Base-by-base conservation (phyloP, 2,888 invertebrate species). In the Drosophila niveifrons region DNA sequence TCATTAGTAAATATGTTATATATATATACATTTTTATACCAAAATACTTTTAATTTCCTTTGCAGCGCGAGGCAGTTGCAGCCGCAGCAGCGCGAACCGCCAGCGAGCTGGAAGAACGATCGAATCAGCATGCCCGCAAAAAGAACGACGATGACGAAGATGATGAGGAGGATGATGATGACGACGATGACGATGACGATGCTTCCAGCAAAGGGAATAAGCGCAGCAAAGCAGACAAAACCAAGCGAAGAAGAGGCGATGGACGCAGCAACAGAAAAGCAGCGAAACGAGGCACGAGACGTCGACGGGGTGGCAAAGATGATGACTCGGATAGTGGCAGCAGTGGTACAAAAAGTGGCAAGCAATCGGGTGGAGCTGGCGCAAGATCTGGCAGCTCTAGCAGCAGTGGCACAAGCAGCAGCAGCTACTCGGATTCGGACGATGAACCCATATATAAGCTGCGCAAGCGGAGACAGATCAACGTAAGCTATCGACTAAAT, bases 371-470 rank as follows among this genome's bases (percentile, higher is more conserved):
- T 0, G 83, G 69, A 23, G 74, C 47, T 18, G 68, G 55, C 0
- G 80, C 78, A 9, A 78, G 76, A 0, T 75, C 80, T 1, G 82
- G 69, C 3, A 83, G 81, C 3, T 80, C 83, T 1, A 85, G 79
- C 64, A 72, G 72, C 51, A 66, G 61, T 11, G 66, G 56, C 8
- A 77, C 71, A 41, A 65, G 56, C 41, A 81, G 67, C 46, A 82
- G 72, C 64, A 81, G 87, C 9, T 85, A 72, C 31, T 89, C 91
- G 0, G 91, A 92, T 18, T 90, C 91, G 31, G 95, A 95, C 23
- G 95, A 95, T 62, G 96, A 95, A 80, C 97, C 96, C 10, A 96
- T 97, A 82, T 97, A 97, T 93, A 96, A 98, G 66, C 93, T 98
- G 81, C 94, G 98, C 15, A 96, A 97, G 84, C 94, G 98, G 15